Evolutionary conservation across 2,797 vertebrate species (phyloP).

Genomic region (Spondyliosoma cantharus): DNA sequence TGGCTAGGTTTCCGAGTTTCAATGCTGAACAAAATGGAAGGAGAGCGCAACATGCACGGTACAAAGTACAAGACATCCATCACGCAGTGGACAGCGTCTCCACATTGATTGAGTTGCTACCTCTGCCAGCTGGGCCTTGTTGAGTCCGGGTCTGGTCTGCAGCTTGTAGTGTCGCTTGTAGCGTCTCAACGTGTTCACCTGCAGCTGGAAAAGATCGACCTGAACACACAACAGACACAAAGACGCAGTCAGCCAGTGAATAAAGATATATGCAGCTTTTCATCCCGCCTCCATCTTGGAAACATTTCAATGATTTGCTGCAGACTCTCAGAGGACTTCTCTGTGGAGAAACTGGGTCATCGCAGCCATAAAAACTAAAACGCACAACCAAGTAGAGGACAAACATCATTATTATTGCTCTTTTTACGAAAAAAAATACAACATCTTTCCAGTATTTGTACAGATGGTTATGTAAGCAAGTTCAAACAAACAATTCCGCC

Average conservation of each 20-base stretch:
- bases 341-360: slow-evolving; percentile 2
- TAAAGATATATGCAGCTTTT: neutral
- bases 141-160: slow-evolving; percentile 97
- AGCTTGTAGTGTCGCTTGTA: slow-evolving; percentile 99
- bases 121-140: slow-evolving; percentile 98
- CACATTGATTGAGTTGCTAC: slow-evolving; percentile 21
- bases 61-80: neutral
- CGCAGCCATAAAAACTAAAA: neutral
- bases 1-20: too few species aligned
- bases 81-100: neutral
- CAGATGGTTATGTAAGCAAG: neutral
- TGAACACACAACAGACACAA: slow-evolving; percentile 67
- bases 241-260: neutral
- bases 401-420: neutral
- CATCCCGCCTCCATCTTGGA: neutral
- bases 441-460: neutral
- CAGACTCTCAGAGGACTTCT: neutral
- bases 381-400: neutral
- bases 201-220: slow-evolving; percentile 99
- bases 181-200: slow-evolving; percentile 96
- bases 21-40: neutral
- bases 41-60: neutral
- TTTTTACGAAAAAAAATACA: too few species aligned
- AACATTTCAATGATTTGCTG: neutral
- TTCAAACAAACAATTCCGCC: neutral